These are phyloP conservation scores for Paracyclopina nana DNA, from an alignment of 1,140 invertebrate genomes.

Conservation along the genomic window DNA sequence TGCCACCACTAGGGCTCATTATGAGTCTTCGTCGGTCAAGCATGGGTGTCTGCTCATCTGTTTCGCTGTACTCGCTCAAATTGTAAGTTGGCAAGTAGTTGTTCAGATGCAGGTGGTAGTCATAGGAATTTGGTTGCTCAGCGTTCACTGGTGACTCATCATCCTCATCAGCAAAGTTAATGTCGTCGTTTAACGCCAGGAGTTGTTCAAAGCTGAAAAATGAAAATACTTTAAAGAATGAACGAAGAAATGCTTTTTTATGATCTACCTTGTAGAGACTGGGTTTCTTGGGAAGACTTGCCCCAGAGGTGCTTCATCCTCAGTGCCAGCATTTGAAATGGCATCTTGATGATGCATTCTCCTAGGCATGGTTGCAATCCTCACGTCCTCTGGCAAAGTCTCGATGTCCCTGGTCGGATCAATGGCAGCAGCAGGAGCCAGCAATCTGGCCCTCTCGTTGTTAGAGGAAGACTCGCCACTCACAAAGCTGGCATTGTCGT, in stretches of 20 bases:
- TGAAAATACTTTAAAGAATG: too few relatives aligned
- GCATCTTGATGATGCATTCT: neutral
- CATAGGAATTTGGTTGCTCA: slow-evolving; percentile 7
- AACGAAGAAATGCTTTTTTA: too few relatives aligned
- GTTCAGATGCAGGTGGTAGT: slow-evolving; percentile 12
- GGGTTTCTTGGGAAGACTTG: neutral
- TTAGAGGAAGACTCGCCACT: neutral
- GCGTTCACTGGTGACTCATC: neutral
- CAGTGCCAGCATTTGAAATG: neutral
- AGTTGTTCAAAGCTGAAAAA: slow-evolving; percentile 7
- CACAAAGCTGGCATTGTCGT: neutral
- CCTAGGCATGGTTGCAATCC: neutral
- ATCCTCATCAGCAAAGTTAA: slow-evolving; percentile 10
- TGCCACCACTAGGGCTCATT: neutral
- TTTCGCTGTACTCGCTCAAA: neutral
- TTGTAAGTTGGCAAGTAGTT: slow-evolving; percentile 11
- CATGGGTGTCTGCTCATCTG: slow-evolving; percentile 9
- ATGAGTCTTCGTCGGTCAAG: neutral
- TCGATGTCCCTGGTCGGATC: slow-evolving; percentile 11
- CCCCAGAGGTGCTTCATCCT: neutral
- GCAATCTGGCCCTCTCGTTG: neutral
- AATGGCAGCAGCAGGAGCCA: neutral
- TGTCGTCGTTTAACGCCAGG: slow-evolving; percentile 3
- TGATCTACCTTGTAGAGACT: neutral
- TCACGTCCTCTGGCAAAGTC: slow-evolving; percentile 3